These are phyloP conservation scores for Sebastes minor DNA, from an alignment of 2,797 vertebrate species.

Conservation along the genomic window DNA sequence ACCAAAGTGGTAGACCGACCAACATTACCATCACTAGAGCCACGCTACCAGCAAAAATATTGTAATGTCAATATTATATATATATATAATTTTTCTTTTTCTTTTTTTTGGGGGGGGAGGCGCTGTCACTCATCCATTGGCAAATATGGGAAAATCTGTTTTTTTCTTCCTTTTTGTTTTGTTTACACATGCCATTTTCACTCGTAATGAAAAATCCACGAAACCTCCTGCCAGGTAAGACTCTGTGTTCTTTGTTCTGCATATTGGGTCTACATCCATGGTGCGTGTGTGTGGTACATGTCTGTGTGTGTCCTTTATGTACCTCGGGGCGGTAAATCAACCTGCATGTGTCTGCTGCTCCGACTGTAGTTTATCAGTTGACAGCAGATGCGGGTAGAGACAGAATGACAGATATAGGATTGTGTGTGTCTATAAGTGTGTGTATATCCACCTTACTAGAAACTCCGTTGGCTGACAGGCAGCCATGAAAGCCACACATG, in stretches of 20 bases:
- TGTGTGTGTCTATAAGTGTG: background rate
- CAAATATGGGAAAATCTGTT: background rate
- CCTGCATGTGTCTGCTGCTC: constrained; percentile 19
- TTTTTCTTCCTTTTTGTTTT: background rate
- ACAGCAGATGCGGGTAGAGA: constrained; percentile 24
- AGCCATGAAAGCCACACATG: background rate
- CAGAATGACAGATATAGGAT: constrained; percentile 23
- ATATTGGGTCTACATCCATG: background rate
- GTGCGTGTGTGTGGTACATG: background rate
- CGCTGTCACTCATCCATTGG: background rate
- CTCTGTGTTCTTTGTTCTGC: background rate
- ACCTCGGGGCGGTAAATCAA: constrained; percentile 18
- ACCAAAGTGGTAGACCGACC: background rate
- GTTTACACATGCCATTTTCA: background rate
- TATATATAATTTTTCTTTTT: background rate
- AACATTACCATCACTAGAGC: background rate
- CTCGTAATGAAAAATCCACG: background rate
- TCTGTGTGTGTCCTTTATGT: background rate
- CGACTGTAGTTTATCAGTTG: constrained; percentile 26
- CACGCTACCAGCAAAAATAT: background rate
- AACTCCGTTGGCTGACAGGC: background rate
- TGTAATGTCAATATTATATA: background rate
- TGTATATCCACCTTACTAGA: background rate
- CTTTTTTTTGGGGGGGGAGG: too few species aligned
- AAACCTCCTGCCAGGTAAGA: background rate